Percentiles rank a stretch among this genome's conserved stretches.
These are phyloP conservation scores for Thereva unica DNA, from an alignment of 2,888 invertebrate genomes.

Conservation along the genomic window DNA sequence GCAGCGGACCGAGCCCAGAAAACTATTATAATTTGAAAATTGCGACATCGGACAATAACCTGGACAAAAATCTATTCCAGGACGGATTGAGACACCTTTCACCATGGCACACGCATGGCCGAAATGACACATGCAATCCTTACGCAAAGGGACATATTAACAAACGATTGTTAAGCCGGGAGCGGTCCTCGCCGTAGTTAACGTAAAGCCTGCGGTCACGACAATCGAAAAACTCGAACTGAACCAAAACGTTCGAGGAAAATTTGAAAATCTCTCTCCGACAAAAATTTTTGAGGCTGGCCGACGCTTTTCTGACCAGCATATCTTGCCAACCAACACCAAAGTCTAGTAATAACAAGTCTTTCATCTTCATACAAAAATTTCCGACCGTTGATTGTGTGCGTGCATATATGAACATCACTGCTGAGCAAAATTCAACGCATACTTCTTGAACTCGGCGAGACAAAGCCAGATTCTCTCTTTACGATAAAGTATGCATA, in stretches of 20 bases:
- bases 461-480: too few species aligned
- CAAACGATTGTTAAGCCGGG: constrained; percentile 12
- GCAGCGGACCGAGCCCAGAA: constrained; percentile 20
- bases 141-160: constrained; percentile 3
- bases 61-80: constrained; percentile 1
- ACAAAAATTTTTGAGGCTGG: constrained; percentile 3
- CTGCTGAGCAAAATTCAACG: too few species aligned
- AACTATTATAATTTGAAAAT: constrained; percentile 7
- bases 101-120: constrained; percentile 6
- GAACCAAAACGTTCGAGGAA: constrained; percentile 18
- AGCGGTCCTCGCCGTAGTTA: constrained; percentile 9
- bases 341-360: too few species aligned
- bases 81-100: background rate
- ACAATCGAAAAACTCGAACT: constrained; percentile 37
- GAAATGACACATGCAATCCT: constrained; percentile 5
- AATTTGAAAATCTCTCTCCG: constrained; percentile 13
- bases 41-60: background rate
- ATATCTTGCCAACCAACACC: constrained; percentile 22
- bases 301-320: constrained; percentile 15
- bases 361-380: too few species aligned
- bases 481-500: too few species aligned
- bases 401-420: too few species aligned
- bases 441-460: too few species aligned
- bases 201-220: constrained; percentile 30
- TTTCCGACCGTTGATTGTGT: too few species aligned